phyloP scores from a whole-genome alignment of 1,140 invertebrate genomes.

The Pachypeltis micranthus region DNA sequence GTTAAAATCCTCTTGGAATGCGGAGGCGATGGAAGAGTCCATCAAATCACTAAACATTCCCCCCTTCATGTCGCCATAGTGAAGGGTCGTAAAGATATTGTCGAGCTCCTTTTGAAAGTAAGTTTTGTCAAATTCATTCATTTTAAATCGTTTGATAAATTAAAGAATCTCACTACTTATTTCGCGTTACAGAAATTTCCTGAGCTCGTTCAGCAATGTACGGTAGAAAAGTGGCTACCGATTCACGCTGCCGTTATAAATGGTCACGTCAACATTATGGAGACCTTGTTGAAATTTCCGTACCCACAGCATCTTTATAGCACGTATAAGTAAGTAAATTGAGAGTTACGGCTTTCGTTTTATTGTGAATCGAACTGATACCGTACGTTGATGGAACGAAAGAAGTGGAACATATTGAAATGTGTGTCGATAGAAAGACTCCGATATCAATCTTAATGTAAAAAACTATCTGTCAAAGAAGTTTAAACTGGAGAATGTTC shows the following conservation, averaged over 20 bases:
- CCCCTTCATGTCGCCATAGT: slow-evolving; percentile 85
- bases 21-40: slow-evolving; percentile 72
- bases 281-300: slow-evolving; percentile 64
- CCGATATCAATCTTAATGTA: too few relatives aligned
- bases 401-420: too few relatives aligned
- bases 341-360: too few relatives aligned
- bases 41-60: slow-evolving; percentile 81
- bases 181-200: slow-evolving; percentile 45
- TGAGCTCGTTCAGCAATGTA: slow-evolving; percentile 52
- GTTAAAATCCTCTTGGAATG: slow-evolving; percentile 65
- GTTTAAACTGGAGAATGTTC: too few relatives aligned
- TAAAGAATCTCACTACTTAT: slow-evolving; percentile 9
- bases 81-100: slow-evolving; percentile 70
- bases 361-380: too few relatives aligned
- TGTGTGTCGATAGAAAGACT: too few relatives aligned
- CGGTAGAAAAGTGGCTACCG: slow-evolving; percentile 84
- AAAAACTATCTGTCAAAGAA: too few relatives aligned
- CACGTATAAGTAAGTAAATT: slow-evolving; percentile 45
- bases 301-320: slow-evolving; percentile 62
- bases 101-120: slow-evolving; percentile 55
- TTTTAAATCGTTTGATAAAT: background rate
- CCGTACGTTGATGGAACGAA: too few relatives aligned
- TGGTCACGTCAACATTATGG: slow-evolving; percentile 63
- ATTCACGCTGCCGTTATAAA: slow-evolving; percentile 86
- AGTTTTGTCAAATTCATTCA: background rate